These are phyloP conservation scores for Limnephilus lunatus DNA, from an alignment of 2,888 invertebrate genomes.

Conservation along the genomic window DNA sequence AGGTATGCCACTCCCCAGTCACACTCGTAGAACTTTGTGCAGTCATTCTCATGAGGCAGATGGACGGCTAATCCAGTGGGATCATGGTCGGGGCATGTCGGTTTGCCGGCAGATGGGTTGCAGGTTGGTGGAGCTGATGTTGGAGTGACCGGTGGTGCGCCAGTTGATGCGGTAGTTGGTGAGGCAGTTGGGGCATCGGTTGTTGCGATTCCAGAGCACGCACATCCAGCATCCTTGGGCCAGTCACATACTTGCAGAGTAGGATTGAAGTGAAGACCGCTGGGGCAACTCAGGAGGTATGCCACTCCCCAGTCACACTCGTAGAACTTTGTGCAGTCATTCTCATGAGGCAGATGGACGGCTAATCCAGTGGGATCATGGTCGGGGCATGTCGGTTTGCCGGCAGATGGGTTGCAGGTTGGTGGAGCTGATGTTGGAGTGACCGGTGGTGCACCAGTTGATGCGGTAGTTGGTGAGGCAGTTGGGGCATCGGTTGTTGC, in stretches of 20 bases:
- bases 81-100: too few species aligned
- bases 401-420: neutral
- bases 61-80: too few species aligned
- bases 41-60: too few species aligned
- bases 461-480: too few species aligned
- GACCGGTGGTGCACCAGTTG: too few species aligned
- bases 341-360: slow-evolving; percentile 58
- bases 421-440: slow-evolving; percentile 48
- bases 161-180: too few species aligned
- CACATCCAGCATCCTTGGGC: slow-evolving; percentile 6
- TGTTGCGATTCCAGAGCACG: neutral
- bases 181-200: neutral
- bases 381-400: neutral
- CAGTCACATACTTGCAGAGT: slow-evolving; percentile 69
- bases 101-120: too few species aligned
- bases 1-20: too few species aligned
- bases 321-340: slow-evolving; percentile 72
- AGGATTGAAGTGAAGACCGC: slow-evolving; percentile 70
- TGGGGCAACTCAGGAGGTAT: slow-evolving; percentile 69
- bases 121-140: too few species aligned
- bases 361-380: neutral
- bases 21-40: too few species aligned
- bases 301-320: slow-evolving; percentile 72
- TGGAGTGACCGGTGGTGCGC: too few species aligned
- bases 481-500: neutral